phyloP scores from a whole-genome alignment of 2,113 vertebrate species.

The Alethe castanea region DNA sequence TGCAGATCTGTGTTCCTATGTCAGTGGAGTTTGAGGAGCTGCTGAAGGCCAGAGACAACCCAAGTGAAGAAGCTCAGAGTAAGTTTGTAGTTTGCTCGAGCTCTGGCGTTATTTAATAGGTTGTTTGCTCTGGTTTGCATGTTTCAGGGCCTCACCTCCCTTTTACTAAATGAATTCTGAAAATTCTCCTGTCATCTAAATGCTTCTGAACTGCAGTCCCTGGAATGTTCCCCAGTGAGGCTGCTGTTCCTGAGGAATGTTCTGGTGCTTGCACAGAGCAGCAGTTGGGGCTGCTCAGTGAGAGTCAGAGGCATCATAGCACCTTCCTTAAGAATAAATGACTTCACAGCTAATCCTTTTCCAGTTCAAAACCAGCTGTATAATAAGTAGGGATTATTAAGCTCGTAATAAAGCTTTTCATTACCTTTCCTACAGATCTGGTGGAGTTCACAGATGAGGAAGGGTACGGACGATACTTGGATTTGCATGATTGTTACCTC shows the following conservation, averaged over 20 bases:
- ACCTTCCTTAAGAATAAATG: not conserved
- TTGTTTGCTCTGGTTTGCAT: not conserved
- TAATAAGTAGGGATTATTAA: not conserved
- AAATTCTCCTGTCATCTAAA: not conserved
- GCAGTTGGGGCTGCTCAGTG: not conserved
- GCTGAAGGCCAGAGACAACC: constrained; percentile 93
- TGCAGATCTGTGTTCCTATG: constrained; percentile 96
- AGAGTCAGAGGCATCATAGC: not conserved
- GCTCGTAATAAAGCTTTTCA: not conserved
- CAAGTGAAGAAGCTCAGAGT: constrained; percentile 96
- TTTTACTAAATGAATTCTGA: not conserved
- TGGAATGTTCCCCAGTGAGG: not conserved
- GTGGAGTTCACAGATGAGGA: constrained; percentile 98
- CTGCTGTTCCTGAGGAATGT: not conserved
- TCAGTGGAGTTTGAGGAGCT: constrained; percentile 97
- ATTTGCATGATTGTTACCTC: constrained; percentile 96
- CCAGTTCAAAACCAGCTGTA: not conserved
- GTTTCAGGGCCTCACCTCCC: not conserved
- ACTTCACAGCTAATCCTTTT: not conserved
- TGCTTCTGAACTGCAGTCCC: not conserved
- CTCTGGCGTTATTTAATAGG: not conserved
- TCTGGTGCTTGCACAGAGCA: not conserved
- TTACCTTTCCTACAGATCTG: constrained; percentile 75
- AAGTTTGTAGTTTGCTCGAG: constrained; percentile 26
- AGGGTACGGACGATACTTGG: constrained; percentile 93